These are phyloP conservation scores for Brachynemurus nebulosus DNA, from an alignment of 2,888 invertebrate genomes.

Conservation along the genomic window DNA sequence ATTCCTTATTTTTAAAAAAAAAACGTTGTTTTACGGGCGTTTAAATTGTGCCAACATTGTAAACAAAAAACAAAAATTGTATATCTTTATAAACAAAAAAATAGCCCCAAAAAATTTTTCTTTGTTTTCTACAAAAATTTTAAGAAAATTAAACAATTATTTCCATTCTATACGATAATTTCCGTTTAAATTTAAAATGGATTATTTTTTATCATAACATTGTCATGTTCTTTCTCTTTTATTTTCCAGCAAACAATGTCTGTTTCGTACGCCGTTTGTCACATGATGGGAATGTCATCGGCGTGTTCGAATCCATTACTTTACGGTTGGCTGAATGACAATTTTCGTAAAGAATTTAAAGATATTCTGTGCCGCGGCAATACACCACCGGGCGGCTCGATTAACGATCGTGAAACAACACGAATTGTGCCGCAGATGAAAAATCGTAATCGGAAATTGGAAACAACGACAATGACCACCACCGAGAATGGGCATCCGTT, in stretches of 20 bases:
- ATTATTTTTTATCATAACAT: background rate
- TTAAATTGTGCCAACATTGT: no score
- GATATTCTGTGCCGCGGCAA: conserved; percentile 52
- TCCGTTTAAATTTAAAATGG: background rate
- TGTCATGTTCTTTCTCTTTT: background rate
- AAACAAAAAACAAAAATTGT: no score
- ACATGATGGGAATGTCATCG: conserved; percentile 70
- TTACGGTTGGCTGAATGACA: conserved; percentile 89
- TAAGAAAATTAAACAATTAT: no score
- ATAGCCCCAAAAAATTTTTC: no score
- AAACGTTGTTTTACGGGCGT: no score
- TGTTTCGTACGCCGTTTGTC: conserved; percentile 37
- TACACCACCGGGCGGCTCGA: conserved; percentile 24
- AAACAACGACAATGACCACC: conserved; percentile 26
- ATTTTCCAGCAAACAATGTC: conserved; percentile 26
- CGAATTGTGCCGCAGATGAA: conserved; percentile 1
- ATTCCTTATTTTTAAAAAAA: no score
- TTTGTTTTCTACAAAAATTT: no score
- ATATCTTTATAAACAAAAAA: no score
- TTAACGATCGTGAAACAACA: conserved; percentile 28
- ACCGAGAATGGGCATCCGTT: conserved; percentile 25
- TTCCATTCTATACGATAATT: no score
- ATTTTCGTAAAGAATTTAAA: conserved; percentile 80
- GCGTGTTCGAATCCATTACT: conserved; percentile 84
- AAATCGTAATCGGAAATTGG: conserved; percentile 28